Evolutionary conservation across 1,140 invertebrate genomes (phyloP), one percentile per base, ranked within the genome.

Genomic region (Cardiocondyla obscurior): DNA sequence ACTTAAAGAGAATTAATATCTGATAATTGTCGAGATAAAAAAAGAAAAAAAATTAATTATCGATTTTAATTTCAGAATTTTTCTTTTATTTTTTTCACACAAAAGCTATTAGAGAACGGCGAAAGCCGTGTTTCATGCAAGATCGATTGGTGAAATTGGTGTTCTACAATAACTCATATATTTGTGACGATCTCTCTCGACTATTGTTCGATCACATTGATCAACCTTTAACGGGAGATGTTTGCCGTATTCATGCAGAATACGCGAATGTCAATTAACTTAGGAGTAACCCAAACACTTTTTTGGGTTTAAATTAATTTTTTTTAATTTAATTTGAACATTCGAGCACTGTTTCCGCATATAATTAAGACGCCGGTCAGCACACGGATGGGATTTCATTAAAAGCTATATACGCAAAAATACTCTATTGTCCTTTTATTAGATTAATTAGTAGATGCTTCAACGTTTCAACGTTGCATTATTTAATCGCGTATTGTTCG

Each of bases 201-300:
- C n/a, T n/a, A n/a, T n/a, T n/a, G n/a, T n/a, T n/a, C n/a, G n/a
- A n/a, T 79, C 51, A 81, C 81, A 57, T 62, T 39, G 82, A 83
- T 77, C 82, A 85, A 84, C 84, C 51, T 76, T 74, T 58, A 44
- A 33, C 64, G 79, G 77, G 49, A 42, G 14, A 22, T 0, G n/a
- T n/a, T 22, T 33, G 53, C 30, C 28, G 12, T 16, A 65, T 42
- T 22, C 49, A 84, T 42, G 53, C 51, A 62, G 62, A 79, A 67
- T 77, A 77, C 19, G 22, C n/a, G 73, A 51, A 77, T 53, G 16
- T 30, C 33, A 36, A 12, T 16, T 25, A 46, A 69, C 33, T 30
- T 28, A 33, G 4, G 7, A 69, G 30, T 53, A 19, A 30, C 25
- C n/a, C n/a, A n/a, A n/a, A n/a, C n/a, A n/a, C n/a, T n/a, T 28